These are phyloP conservation scores for Gopherus flavomarginatus DNA, from an alignment of 2,113 vertebrate species.

Conservation along the genomic window DNA sequence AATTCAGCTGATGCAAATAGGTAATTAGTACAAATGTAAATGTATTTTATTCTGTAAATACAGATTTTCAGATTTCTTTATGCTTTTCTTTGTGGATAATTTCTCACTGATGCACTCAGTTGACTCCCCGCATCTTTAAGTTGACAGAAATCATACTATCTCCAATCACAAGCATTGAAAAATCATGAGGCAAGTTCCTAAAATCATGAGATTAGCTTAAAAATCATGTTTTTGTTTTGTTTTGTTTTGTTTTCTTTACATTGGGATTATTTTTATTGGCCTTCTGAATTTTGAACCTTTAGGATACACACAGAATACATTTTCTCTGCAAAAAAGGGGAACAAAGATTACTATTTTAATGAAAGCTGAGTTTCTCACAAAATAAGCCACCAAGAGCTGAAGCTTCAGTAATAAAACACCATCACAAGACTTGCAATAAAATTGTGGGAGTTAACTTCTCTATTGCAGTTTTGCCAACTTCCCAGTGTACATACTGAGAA, in stretches of 20 bases:
- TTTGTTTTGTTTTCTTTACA: not conserved
- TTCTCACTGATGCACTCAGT: not conserved
- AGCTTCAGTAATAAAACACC: not conserved
- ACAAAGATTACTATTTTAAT: not conserved
- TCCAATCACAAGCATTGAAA: not conserved
- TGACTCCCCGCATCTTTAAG: not conserved
- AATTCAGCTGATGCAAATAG: not conserved
- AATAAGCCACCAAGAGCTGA: not conserved
- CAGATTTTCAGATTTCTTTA: accelerated
- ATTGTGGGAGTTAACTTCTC: not conserved
- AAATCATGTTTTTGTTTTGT: not conserved
- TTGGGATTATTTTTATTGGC: not conserved
- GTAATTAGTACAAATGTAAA: not conserved
- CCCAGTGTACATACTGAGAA: not conserved
- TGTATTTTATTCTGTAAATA: not conserved
- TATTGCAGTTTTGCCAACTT: not conserved
- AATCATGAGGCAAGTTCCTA: not conserved
- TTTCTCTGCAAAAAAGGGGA: not conserved
- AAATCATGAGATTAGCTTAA: not conserved
- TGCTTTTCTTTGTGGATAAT: not conserved
- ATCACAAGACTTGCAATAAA: not conserved
- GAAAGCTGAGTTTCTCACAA: not conserved
- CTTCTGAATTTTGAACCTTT: not conserved
- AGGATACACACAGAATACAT: not conserved
- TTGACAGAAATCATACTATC: not conserved